Base-by-base conservation (phyloP, 2,113 vertebrate species). In the Megalops atlanticus region DNA sequence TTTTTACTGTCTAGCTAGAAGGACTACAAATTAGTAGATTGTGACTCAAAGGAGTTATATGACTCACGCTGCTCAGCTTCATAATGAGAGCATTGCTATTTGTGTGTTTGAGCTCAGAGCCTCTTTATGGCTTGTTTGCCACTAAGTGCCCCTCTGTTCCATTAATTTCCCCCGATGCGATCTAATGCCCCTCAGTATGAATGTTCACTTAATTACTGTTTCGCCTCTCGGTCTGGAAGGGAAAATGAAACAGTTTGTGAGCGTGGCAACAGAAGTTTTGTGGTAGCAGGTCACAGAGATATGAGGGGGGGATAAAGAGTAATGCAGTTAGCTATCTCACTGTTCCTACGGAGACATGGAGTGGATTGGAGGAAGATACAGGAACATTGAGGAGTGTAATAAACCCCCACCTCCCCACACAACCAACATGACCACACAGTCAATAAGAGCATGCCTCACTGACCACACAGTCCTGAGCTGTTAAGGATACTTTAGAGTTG, bases 11-110 rank as follows among this genome's bases (percentile, higher is more conserved):
- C 68, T 11, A 70, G 31, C 27, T 24, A 35, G 68, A 2, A 15
- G 68, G 68, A 35, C 12, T 70, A 16, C 27, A 31, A 41, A 80
- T 68, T 3, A 40, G 2, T 73, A 33, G 0, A 69, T 12, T 41
- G 69, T 1, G 21, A 27, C n/a, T 47, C 54, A 64, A 76, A 27
- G 31, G 49, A 43, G 31, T 78, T 33, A 41, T 45, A 31, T 40
- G 16, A 47, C 31, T 40, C 24, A 45, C 27, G 10, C 31, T 49
- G 40, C 6, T 72, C 39, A 36, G 27, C 5, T 70, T 73, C 83
- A 78, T 74, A 84, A 82, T 82, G 81, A 85, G 75, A 12, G 77
- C 80, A 81, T 86, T 49, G 70, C 70, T 81, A 79, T 79, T 71
- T 58, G 33, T 43, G 45, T 41, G 31, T 58, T 18, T 52, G 15